Base-by-base conservation (phyloP, 2,797 vertebrate species). In the Mionectes olivaceus region DNA sequence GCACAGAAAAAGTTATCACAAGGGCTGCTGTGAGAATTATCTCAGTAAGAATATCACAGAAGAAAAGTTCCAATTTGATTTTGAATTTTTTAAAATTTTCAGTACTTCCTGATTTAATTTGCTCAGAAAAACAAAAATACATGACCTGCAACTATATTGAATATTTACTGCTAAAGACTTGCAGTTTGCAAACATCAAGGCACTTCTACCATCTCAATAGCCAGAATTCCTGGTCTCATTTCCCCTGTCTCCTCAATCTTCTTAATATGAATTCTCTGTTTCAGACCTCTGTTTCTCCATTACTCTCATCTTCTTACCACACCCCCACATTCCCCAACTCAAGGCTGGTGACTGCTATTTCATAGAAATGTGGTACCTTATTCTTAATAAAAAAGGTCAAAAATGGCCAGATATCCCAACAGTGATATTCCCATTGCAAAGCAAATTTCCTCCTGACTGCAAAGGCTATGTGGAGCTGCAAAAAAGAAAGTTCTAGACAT, bases 291-390 rank as follows among this genome's bases (percentile, higher is more conserved):
- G 4, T 14, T 87, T 13, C 43, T 90, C 41, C 50, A 57, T 22
- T 46, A 19, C 2, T 65, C 3, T 77, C 50, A 32, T 33, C 9
- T 68, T 75, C 30, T 63, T 85, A 32, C 13, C 18, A 23, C 5
- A 80, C 4, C 8, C 10, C 7, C 50, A 39, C 1, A 0, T 21
- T 74, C 35, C 27, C n/a, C 9, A 70, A 0, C 5, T 8, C 49
- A 55, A 65, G 21, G 10, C 12, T 39, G 22, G 7, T 16, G 13
- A 61, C 43, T 27, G 7, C 24, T n/a, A 25, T 4, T 39, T 85
- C 39, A 30, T 8, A 71, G 27, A 65, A 84, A 82, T 5, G 49
- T 6, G 8, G 28, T n/a, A 15, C 4, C 7, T 75, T 19, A 8
- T 4, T 60, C 21, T 63, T 55, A 10, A 49, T 16, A 53, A 11